A percentile compares a stretch with the other conserved stretches of the same genome.
These are phyloP conservation scores for Molorchus minor DNA, from an alignment of 2,888 invertebrate species.

Conservation along the genomic window DNA sequence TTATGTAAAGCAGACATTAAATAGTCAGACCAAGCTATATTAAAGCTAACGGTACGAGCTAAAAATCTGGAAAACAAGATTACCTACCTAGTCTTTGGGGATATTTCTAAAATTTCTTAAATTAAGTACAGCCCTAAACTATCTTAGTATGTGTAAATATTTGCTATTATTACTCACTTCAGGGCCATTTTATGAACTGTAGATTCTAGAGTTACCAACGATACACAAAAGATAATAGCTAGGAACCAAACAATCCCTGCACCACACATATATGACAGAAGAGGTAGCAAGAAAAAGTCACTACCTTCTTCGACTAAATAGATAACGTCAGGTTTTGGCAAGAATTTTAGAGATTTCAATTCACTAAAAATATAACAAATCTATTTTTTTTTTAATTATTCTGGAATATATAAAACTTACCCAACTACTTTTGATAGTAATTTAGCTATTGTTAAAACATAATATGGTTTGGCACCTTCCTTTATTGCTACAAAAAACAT, in stretches of 20 bases:
- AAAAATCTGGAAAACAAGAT: slow-evolving; percentile 60
- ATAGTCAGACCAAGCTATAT: slow-evolving; percentile 68
- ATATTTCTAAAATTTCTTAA: too few species aligned
- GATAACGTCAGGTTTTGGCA: slow-evolving; percentile 54
- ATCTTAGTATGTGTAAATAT: slow-evolving; percentile 3
- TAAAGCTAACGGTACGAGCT: slow-evolving; percentile 63
- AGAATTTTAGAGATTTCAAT: slow-evolving; percentile 21
- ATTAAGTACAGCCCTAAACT: not conserved
- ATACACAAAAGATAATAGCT: slow-evolving; percentile 65
- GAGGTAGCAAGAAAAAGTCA: slow-evolving; percentile 65
- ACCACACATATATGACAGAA: slow-evolving; percentile 71
- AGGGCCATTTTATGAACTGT: slow-evolving; percentile 73
- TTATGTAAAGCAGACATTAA: slow-evolving; percentile 72
- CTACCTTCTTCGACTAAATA: slow-evolving; percentile 54
- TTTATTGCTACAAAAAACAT: slow-evolving; percentile 69
- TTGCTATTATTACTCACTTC: slow-evolving; percentile 63
- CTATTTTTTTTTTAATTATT: slow-evolving; percentile 4
- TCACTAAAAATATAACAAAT: slow-evolving; percentile 17
- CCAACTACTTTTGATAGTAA: slow-evolving; percentile 61
- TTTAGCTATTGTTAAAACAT: slow-evolving; percentile 65
- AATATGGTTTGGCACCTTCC: slow-evolving; percentile 70
- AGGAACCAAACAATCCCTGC: slow-evolving; percentile 69
- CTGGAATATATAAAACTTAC: slow-evolving; percentile 63
- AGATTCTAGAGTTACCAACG: slow-evolving; percentile 75
- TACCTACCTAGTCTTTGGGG: too few species aligned